Conservation (phyloP, 2,888 invertebrate genomes). For the Oxyscelio sp. region DNA sequence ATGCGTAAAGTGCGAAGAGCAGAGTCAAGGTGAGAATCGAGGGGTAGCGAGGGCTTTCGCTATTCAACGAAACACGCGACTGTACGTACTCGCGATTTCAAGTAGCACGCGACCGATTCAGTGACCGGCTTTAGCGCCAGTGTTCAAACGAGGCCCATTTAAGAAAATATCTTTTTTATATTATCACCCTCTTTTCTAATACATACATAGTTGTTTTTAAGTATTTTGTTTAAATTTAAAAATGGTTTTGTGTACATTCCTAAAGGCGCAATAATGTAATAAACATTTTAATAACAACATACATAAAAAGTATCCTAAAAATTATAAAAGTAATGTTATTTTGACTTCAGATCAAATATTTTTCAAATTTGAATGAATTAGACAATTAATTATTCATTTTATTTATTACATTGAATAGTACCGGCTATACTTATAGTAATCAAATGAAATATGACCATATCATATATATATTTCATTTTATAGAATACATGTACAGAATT, state of each 20-base stretch:
- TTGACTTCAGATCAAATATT: too few relatives aligned
- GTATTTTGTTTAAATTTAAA: too few relatives aligned
- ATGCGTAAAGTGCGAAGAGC: constrained; percentile 39
- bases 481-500: constrained; percentile 42
- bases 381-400: too few relatives aligned
- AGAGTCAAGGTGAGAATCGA: constrained; percentile 83
- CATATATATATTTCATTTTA: constrained; percentile 22
- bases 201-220: too few relatives aligned
- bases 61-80: constrained; percentile 83
- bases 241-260: too few relatives aligned
- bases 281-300: too few relatives aligned
- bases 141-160: neutral
- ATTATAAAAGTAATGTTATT: too few relatives aligned
- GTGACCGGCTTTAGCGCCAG: constrained; percentile 78
- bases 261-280: too few relatives aligned
- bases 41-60: constrained; percentile 80
- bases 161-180: neutral
- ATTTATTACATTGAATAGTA: neutral
- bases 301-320: too few relatives aligned
- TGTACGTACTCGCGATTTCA: constrained; percentile 75
- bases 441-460: constrained; percentile 50
- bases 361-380: too few relatives aligned
- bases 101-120: constrained; percentile 82
- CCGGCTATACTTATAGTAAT: constrained; percentile 60
- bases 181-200: too few relatives aligned